These are phyloP conservation scores for Ophion costatus DNA, from an alignment of 2,888 invertebrate species.

Conservation along the genomic window DNA sequence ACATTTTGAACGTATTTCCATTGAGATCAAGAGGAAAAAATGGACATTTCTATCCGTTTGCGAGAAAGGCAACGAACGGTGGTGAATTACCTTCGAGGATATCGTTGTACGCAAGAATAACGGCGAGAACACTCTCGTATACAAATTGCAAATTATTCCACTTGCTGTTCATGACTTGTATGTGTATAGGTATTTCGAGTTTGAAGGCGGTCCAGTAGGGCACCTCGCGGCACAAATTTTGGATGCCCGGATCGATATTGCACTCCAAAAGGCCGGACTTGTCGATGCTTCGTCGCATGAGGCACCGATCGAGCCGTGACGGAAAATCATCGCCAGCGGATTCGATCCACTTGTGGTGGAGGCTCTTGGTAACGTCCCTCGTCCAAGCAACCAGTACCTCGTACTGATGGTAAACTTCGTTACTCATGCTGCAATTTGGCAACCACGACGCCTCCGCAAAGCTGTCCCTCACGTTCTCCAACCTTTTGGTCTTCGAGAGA, in stretches of 20 bases:
- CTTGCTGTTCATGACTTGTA: slow-evolving; percentile 87
- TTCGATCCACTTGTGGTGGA: slow-evolving; percentile 86
- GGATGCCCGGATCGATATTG: slow-evolving; percentile 90
- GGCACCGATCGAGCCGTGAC: slow-evolving; percentile 87
- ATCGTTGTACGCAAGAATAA: slow-evolving; percentile 91
- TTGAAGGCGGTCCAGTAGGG: slow-evolving; percentile 89
- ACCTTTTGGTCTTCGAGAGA: slow-evolving; percentile 87
- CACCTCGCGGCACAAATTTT: slow-evolving; percentile 90
- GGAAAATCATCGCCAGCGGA: slow-evolving; percentile 87
- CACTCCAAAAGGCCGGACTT: slow-evolving; percentile 88
- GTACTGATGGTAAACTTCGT: slow-evolving; percentile 89
- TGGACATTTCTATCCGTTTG: neutral
- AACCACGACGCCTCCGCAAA: slow-evolving; percentile 92
- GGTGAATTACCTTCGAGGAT: slow-evolving; percentile 85
- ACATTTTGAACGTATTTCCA: neutral
- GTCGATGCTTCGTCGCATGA: slow-evolving; percentile 89
- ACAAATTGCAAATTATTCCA: slow-evolving; percentile 86
- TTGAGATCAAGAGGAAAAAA: neutral
- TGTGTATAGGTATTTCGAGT: slow-evolving; percentile 88
- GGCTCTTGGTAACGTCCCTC: slow-evolving; percentile 85
- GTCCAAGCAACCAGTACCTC: slow-evolving; percentile 87
- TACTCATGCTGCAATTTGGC: slow-evolving; percentile 89
- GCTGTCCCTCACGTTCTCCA: slow-evolving; percentile 86
- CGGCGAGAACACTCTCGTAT: slow-evolving; percentile 89
- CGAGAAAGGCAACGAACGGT: neutral